phyloP scores from a whole-genome alignment of 2,113 vertebrate species.

The Ascaphus truei region DNA sequence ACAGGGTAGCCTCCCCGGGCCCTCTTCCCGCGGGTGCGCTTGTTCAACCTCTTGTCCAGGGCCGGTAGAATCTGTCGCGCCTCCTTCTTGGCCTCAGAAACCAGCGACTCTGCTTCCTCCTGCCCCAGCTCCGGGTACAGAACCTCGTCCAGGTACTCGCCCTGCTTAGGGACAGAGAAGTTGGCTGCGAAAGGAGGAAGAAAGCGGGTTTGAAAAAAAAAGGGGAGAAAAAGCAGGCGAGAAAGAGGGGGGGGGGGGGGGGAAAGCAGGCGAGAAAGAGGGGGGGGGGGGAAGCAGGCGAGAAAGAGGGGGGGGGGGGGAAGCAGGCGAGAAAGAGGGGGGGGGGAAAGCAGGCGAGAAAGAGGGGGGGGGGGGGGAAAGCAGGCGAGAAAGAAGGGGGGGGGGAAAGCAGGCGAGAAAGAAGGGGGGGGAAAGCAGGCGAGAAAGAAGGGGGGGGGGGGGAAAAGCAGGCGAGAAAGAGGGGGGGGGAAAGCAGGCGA shows the following conservation, averaged over 20 bases:
- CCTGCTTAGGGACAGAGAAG: slow-evolving; percentile 76
- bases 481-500: no score
- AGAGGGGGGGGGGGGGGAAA: slow-evolving; percentile 1
- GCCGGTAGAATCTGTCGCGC: slow-evolving; percentile 73
- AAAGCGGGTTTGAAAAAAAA: background rate
- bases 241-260: background rate
- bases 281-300: no score
- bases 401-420: no score
- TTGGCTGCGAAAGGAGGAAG: slow-evolving; percentile 59
- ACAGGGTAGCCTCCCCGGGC: slow-evolving; percentile 44
- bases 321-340: no score
- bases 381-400: no score
- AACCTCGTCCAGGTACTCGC: slow-evolving; percentile 73
- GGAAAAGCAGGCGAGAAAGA: no score
- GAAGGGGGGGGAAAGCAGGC: no score
- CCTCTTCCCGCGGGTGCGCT: slow-evolving; percentile 56
- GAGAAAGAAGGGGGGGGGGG: no score
- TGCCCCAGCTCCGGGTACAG: slow-evolving; percentile 69
- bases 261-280: slow-evolving; percentile 4
- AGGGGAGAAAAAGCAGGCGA: background rate
- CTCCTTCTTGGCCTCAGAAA: slow-evolving; percentile 71
- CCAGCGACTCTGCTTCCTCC: slow-evolving; percentile 66
- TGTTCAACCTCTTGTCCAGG: slow-evolving; percentile 61
- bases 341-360: no score
- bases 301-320: no score